These are phyloP conservation scores for Smittia aterrima DNA, from an alignment of 2,888 invertebrate species.

Conservation along the genomic window DNA sequence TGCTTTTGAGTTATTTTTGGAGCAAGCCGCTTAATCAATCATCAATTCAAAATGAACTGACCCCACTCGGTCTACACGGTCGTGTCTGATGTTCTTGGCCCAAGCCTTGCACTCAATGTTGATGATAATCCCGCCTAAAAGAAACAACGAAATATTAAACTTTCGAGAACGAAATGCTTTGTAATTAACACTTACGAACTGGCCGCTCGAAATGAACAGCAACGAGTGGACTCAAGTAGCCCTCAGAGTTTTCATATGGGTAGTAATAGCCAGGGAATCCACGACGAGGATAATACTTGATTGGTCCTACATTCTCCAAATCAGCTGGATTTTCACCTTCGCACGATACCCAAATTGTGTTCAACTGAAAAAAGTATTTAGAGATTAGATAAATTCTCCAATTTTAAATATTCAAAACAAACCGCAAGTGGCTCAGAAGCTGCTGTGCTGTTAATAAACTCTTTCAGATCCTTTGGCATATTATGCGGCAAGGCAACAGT, in stretches of 20 bases:
- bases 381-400: background rate
- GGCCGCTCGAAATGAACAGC: slow-evolving; percentile 83
- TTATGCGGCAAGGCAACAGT: slow-evolving; percentile 65
- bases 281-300: slow-evolving; percentile 75
- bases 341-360: slow-evolving; percentile 89
- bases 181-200: slow-evolving; percentile 63
- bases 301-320: slow-evolving; percentile 83
- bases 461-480: slow-evolving; percentile 72
- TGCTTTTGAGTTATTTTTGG: slow-evolving; percentile 8
- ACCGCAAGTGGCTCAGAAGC: slow-evolving; percentile 55
- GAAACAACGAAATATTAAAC: background rate
- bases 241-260: slow-evolving; percentile 81
- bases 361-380: slow-evolving; percentile 57
- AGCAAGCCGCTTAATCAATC: slow-evolving; percentile 54
- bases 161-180: background rate
- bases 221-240: slow-evolving; percentile 84
- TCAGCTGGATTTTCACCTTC: slow-evolving; percentile 92
- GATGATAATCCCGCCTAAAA: slow-evolving; percentile 57
- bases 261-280: slow-evolving; percentile 89
- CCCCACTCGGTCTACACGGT: slow-evolving; percentile 66
- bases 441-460: slow-evolving; percentile 60
- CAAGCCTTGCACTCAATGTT: slow-evolving; percentile 71
- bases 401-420: slow-evolving; percentile 20
- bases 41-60: slow-evolving; percentile 73
- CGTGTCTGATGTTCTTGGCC: slow-evolving; percentile 67